Percentiles rank a stretch among this genome's conserved stretches.
Conservation (phyloP, 2,888 invertebrate genomes). For the Nycteola revayana region DNA sequence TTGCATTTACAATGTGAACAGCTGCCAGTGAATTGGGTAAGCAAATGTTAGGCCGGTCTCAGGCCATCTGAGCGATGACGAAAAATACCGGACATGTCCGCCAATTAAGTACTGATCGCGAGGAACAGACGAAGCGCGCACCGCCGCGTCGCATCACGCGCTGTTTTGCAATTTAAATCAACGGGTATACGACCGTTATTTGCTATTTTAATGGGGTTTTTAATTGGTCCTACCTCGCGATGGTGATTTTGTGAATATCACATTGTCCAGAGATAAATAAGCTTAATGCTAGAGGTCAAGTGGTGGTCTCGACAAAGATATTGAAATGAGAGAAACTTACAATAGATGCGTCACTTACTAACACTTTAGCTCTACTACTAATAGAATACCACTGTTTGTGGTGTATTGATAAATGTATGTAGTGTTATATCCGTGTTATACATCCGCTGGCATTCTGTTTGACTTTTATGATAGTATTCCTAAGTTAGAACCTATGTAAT, state of each 20-base stretch:
- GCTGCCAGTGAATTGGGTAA: slow-evolving; percentile 28
- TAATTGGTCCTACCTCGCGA: slow-evolving; percentile 47
- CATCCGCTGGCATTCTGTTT: too few relatives aligned
- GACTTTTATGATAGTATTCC: too few relatives aligned
- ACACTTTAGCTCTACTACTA: too few relatives aligned
- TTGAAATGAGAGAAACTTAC: slow-evolving; percentile 13
- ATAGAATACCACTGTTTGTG: too few relatives aligned
- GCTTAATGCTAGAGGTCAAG: slow-evolving; percentile 6
- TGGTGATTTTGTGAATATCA: slow-evolving; percentile 25
- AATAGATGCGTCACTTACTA: slow-evolving; percentile 19
- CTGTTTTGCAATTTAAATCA: slow-evolving; percentile 65
- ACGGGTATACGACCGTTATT: slow-evolving; percentile 54
- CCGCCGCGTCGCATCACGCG: slow-evolving; percentile 44
- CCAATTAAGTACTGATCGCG: slow-evolving; percentile 49
- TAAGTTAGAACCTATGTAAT: too few relatives aligned
- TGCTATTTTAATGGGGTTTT: slow-evolving; percentile 46
- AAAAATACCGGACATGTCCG: slow-evolving; percentile 47
- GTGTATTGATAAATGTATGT: slow-evolving; percentile 26
- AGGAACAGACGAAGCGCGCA: slow-evolving; percentile 32
- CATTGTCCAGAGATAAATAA: slow-evolving; percentile 4
- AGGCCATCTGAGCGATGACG: slow-evolving; percentile 37
- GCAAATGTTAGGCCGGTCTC: slow-evolving; percentile 49
- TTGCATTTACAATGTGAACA: slow-evolving; percentile 40
- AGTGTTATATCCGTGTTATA: slow-evolving; percentile 12
- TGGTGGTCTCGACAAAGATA: slow-evolving; percentile 5